Base-by-base conservation (phyloP, 2,888 invertebrate genomes). In the Drosophila lutescens region DNA sequence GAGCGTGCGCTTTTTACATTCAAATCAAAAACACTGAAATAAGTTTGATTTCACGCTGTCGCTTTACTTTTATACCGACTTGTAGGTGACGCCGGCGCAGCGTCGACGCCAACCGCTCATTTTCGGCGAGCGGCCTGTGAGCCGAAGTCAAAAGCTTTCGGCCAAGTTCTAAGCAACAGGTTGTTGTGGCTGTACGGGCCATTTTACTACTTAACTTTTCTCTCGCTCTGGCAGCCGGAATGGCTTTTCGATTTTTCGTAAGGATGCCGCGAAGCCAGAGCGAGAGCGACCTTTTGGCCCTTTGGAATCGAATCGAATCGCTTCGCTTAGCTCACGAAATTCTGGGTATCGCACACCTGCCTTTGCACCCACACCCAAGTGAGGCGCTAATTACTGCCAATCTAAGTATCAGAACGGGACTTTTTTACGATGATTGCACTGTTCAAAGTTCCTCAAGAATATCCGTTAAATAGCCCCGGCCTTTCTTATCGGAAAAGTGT, bases 1-100 rank as follows among this genome's bases (percentile, higher is more conserved):
- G 59, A 59, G 66, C 69, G 55, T 60, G 58, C 47, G 88, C 66
- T 89, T 88, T 87, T 82, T 82, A 80, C 89, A 84, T 88, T 91
- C 83, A 90, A 90, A 90, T 89, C 89, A 89, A 91, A 92, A 91
- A 90, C 88, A 91, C 91, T 89, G 90, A 91, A 92, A 91, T 92
- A 91, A 91, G 90, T 91, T 91, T 89, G 79, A 88, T 88, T 89
- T 88, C 86, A 89, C 85, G 86, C 78, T 81, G 88, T 74, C 88
- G 90, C 90, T 90, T 90, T 90, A 88, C 89, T 92, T 92, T 92
- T 92, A 92, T 92, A 92, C 80, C 80, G 91, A 86, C 38, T 40
- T 63, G 69, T 71, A 47, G 60, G 54, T 67, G 66, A 46, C 73
- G 67, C 38, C 54, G 46, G 38, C 72, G 67, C 36, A 43, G 54